Evolutionary conservation across 1,140 invertebrate species (phyloP), one percentile per base, ranked within the genome.

Genomic region (Dendrolimus kikuchii): DNA sequence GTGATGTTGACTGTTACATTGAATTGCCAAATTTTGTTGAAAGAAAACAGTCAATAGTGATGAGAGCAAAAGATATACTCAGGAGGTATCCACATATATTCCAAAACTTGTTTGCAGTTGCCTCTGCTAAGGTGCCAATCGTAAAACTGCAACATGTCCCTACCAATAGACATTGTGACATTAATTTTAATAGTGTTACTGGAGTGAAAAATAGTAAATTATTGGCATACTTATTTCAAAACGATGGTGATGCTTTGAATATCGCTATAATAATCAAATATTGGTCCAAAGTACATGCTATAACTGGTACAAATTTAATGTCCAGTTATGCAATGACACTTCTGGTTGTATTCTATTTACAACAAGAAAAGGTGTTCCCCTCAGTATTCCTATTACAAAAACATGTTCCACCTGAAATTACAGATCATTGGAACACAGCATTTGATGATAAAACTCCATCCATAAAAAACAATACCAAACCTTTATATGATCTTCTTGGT

Each of bases 1-100:
- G 91, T 65, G 92, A 94, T 71, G 75, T 93, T n/a, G 92, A 94
- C 68, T 86, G 92, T 50, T 92, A 88, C 51, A 68, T 92, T n/a
- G 67, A 89, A 23, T 23, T 77, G 5, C 79, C 64, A 1, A 9
- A 46, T 0, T 60, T 53, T 49, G 23, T 53, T 7, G 42, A 48
- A 38, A 50, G 48, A 7, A 51, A 53, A 1, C 42, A 48, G 6
- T 42, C 8, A 1, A 74, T 72, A 23, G 81, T 79, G 8, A 53
- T 58, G 43, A 64, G 63, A 51, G 80, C 87, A 0, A 88, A 79
- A 57, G 68, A 60, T 39, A 36, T 85, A 1, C 78, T 91, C 46
- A 77, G 60, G 9, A 61, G 69, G 60, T 74, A 67, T 10, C 43
- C 53, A 0, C 7, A 38, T 5, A 51, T 86, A 6, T 92, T 91